phyloP scores from a whole-genome alignment of 92 coral and sea anemone species.

The Palythoa heliodiscus region DNA sequence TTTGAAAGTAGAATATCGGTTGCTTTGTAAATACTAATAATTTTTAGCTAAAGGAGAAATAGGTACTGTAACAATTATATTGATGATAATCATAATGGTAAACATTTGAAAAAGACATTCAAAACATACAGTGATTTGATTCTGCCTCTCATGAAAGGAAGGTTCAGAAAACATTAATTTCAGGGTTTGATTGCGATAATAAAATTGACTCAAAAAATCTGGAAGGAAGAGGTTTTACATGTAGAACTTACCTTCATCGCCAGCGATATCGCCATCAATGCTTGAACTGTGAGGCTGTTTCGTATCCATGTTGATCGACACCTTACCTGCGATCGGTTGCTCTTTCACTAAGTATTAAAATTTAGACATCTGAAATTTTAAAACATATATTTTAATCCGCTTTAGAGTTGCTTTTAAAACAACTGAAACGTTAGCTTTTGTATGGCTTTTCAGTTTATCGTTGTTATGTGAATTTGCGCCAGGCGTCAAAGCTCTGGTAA shows the following conservation, averaged over 20 bases:
- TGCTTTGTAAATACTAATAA: no score
- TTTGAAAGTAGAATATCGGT: no score
- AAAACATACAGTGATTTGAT: no score
- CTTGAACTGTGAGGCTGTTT: neutral
- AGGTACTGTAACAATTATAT: neutral
- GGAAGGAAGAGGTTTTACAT: neutral
- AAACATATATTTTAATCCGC: neutral
- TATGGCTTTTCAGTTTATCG: neutral
- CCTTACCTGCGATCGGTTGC: no score
- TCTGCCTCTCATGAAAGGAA: neutral
- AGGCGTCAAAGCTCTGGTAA: neutral
- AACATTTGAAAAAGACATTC: no score
- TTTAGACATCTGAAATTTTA: neutral
- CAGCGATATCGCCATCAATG: neutral
- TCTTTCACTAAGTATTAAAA: no score
- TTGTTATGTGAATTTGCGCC: constrained; percentile 29
- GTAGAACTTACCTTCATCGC: neutral
- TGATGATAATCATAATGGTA: no score
- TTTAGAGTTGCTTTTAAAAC: neutral
- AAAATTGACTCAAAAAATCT: neutral
- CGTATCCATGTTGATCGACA: neutral
- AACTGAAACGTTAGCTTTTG: neutral
- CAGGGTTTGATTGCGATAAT: no score
- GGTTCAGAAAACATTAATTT: neutral
- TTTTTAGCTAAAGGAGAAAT: neutral